Evolutionary conservation across 1,140 invertebrate genomes (phyloP).

Genomic region (Neotoxoptera formosana): DNA sequence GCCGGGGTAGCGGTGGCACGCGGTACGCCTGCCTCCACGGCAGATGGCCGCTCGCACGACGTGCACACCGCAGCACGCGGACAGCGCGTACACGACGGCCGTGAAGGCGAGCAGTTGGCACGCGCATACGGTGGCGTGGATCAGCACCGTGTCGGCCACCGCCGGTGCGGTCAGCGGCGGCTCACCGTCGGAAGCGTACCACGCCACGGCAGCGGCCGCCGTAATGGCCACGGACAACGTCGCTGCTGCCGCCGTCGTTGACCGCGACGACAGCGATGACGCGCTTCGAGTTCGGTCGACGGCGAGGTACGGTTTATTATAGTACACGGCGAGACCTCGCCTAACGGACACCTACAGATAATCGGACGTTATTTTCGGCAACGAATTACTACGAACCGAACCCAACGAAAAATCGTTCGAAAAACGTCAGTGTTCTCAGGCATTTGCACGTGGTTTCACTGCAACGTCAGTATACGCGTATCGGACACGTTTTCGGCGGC

Average conservation of each 20-base stretch:
- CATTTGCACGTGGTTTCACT: too few relatives aligned
- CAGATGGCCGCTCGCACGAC: not conserved
- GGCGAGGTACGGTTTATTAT: not conserved
- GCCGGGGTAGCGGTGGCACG: not conserved
- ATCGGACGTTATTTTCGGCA: not conserved
- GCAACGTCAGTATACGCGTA: too few relatives aligned
- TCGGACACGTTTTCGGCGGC: too few relatives aligned
- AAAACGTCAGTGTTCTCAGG: too few relatives aligned
- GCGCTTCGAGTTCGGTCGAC: not conserved
- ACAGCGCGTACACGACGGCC: slow-evolving; percentile 33
- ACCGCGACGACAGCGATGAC: not conserved
- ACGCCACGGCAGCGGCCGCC: not conserved
- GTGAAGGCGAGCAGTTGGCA: slow-evolving; percentile 21
- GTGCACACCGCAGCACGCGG: not conserved
- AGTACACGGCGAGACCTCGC: not conserved
- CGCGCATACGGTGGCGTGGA: not conserved
- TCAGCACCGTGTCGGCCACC: not conserved
- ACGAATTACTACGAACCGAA: too few relatives aligned
- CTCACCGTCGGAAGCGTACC: not conserved
- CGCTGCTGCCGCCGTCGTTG: not conserved
- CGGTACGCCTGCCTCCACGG: not conserved
- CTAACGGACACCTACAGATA: not conserved
- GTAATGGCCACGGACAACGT: not conserved
- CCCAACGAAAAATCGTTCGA: too few relatives aligned
- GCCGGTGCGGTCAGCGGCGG: not conserved